Evolutionary conservation across 2,888 invertebrate species (phyloP).

Genomic region (Eupithecia inturbata): DNA sequence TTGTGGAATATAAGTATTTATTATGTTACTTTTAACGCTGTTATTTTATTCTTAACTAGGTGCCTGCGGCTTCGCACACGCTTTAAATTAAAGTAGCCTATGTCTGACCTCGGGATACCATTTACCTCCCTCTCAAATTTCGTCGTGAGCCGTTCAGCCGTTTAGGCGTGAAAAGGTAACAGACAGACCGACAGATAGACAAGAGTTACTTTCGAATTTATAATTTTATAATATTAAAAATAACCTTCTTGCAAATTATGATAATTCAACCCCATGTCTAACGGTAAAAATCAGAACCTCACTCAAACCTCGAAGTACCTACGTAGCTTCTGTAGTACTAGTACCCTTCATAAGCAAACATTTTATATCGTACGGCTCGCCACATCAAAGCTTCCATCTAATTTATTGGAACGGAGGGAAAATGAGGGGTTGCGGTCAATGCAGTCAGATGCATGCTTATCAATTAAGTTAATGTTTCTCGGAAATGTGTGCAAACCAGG

Average conservation of each 20-base stretch:
- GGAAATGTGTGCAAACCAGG: neutral
- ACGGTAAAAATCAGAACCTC: neutral
- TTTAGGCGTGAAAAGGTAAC: too few relatives aligned
- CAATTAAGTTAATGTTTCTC: conserved; percentile 18
- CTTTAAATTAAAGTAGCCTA: too few relatives aligned
- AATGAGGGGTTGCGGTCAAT: conserved; percentile 22
- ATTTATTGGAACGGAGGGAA: conserved; percentile 28
- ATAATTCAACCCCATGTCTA: neutral
- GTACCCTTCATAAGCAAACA: conserved; percentile 5
- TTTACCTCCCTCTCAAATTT: too few relatives aligned
- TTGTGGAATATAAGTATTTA: neutral
- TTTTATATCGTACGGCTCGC: conserved; percentile 10
- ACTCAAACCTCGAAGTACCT: neutral
- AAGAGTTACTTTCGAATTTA: too few relatives aligned
- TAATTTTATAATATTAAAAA: too few relatives aligned
- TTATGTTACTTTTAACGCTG: neutral
- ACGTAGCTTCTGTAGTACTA: neutral
- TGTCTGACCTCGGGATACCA: too few relatives aligned
- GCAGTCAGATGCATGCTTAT: conserved; percentile 27
- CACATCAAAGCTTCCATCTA: conserved; percentile 32
- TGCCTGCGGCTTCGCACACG: too few relatives aligned
- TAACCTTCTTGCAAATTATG: neutral
- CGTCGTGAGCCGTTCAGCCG: too few relatives aligned
- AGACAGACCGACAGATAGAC: too few relatives aligned
- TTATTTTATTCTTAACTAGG: neutral